phyloP scores from a whole-genome alignment of 2,797 vertebrate species.

The Lagodon rhomboides region DNA sequence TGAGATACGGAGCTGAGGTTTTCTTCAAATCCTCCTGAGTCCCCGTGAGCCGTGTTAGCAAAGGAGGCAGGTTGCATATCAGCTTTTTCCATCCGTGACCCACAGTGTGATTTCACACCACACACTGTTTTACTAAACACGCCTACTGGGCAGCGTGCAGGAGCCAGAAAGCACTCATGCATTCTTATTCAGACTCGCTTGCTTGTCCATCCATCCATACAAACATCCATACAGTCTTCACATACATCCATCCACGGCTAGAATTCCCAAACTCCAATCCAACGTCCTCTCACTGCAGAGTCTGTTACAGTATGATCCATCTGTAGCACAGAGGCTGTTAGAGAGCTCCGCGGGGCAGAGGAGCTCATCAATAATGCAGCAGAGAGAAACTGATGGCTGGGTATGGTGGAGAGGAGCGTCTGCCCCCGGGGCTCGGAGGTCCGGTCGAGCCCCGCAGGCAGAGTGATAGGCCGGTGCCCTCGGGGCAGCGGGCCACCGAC shows the following conservation, averaged over 20 bases:
- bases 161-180: conserved; percentile 42
- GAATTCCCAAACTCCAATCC: conserved; percentile 24
- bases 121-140: conserved; percentile 57
- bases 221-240: conserved; percentile 1
- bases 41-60: conserved; percentile 35
- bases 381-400: conserved; percentile 57
- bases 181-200: conserved; percentile 3
- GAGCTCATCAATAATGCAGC: conserved; percentile 77
- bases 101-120: conserved; percentile 62
- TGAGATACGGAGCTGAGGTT: conserved; percentile 43
- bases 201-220: conserved; percentile 21
- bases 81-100: conserved; percentile 60
- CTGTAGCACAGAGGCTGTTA: conserved; percentile 41
- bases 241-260: background rate
- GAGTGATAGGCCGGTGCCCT: conserved; percentile 71
- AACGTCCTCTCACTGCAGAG: conserved; percentile 19
- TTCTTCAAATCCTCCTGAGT: conserved; percentile 40
- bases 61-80: conserved; percentile 51
- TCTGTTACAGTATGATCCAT: conserved; percentile 33
- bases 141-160: conserved; percentile 20
- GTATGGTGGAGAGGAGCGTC: conserved; percentile 56
- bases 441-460: conserved; percentile 61
- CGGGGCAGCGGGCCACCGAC: conserved; percentile 62
- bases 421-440: conserved; percentile 66
- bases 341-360: conserved; percentile 49